Conservation (phyloP, 2,113 vertebrate species). For the Gopherus flavomarginatus region DNA sequence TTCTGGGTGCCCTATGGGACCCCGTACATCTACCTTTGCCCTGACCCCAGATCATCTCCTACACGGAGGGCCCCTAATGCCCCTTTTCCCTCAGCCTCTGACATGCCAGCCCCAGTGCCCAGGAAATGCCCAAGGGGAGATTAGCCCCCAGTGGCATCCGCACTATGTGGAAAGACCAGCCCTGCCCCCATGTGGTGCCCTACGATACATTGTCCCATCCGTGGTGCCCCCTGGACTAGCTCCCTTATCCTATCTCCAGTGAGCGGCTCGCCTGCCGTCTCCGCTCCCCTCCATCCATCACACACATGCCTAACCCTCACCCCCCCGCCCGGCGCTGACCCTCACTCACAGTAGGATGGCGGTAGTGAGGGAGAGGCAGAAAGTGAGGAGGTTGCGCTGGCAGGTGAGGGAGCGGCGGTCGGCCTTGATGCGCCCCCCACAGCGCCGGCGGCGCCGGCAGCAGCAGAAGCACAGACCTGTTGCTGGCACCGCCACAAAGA, state of each 20-base stretch:
- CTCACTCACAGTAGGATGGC: slow-evolving; percentile 80
- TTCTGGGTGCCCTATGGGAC: not conserved
- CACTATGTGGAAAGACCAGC: not conserved
- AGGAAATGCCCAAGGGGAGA: not conserved
- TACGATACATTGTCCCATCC: not conserved
- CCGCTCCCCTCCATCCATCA: not conserved
- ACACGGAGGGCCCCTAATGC: not conserved
- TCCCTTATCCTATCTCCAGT: not conserved
- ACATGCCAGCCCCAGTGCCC: not conserved
- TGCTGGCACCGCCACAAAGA: slow-evolving; percentile 74
- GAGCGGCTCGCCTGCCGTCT: not conserved
- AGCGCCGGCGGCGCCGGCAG: slow-evolving; percentile 64
- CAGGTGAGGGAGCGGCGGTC: slow-evolving; percentile 72
- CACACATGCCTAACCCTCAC: not conserved
- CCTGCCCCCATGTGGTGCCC: not conserved
- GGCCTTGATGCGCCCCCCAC: slow-evolving; percentile 69
- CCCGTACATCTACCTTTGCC: not conserved
- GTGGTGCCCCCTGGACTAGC: accelerated
- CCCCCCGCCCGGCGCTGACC: not conserved
- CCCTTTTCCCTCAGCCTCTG: not conserved
- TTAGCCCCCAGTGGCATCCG: not conserved
- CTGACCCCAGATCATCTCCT: not conserved
- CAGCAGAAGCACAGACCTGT: slow-evolving; percentile 79
- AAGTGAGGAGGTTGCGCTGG: slow-evolving; percentile 67
- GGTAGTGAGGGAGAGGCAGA: slow-evolving; percentile 77